phyloP scores from a whole-genome alignment of 2,888 invertebrate species.

The Aporophyla nigra region DNA sequence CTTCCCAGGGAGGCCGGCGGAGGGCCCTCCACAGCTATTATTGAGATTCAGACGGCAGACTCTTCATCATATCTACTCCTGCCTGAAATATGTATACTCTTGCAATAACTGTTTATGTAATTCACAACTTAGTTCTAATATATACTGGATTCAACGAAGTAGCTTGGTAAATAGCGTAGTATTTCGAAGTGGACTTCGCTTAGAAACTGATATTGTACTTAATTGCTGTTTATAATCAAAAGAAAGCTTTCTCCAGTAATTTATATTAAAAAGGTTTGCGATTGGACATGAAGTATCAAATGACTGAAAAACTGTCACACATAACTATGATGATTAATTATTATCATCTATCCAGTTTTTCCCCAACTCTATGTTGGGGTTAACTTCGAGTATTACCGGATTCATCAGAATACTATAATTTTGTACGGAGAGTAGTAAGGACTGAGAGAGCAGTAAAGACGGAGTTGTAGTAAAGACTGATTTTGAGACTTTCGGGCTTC shows the following conservation, averaged over 20 bases:
- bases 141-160: constrained; percentile 33
- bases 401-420: no score
- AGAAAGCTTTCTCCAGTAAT: not conserved
- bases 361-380: no score
- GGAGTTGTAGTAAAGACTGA: no score
- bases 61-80: constrained; percentile 84
- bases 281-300: no score
- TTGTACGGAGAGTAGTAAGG: no score
- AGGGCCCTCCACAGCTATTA: constrained; percentile 86
- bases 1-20: constrained; percentile 78
- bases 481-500: no score
- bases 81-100: constrained; percentile 68
- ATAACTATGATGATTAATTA: no score
- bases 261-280: no score
- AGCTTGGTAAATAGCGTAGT: constrained; percentile 7
- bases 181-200: constrained; percentile 16
- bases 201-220: not conserved
- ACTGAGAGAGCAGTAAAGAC: no score
- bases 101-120: constrained; percentile 72
- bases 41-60: constrained; percentile 87
- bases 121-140: constrained; percentile 50
- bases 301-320: no score
- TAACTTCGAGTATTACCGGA: no score
- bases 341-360: no score
- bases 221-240: not conserved